Conservation (phyloP, 1,140 invertebrate genomes). For the honey bee (Apis mellifera) region DNA sequence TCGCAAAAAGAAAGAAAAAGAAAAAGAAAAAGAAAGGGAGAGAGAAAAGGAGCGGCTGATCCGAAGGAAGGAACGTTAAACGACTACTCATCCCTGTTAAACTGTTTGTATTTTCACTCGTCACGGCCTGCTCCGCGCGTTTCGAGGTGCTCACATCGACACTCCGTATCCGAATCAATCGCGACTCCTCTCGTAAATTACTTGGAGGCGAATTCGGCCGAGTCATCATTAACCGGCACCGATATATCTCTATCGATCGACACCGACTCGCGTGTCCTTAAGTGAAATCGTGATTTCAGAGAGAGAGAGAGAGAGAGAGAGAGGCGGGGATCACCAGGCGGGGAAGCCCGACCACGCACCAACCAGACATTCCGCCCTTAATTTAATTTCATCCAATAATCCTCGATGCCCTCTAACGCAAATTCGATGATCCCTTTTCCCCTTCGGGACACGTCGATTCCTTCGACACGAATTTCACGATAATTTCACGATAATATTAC, state of each 20-base stretch:
- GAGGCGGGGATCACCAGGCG: background rate
- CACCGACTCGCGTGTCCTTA: slow-evolving; percentile 68
- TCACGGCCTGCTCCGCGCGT: slow-evolving; percentile 69
- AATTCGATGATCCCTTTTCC: slow-evolving; percentile 2
- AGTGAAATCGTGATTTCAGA: slow-evolving; percentile 62
- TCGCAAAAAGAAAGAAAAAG: slow-evolving; percentile 5
- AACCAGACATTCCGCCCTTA: slow-evolving; percentile 30
- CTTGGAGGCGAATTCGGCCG: slow-evolving; percentile 62
- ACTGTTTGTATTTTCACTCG: slow-evolving; percentile 81
- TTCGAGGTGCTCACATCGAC: slow-evolving; percentile 74
- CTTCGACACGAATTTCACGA: no score
- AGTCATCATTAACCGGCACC: slow-evolving; percentile 70
- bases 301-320: background rate
- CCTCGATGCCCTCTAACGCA: background rate
- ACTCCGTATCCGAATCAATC: slow-evolving; percentile 68
- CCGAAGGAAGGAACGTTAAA: slow-evolving; percentile 70
- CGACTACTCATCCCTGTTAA: slow-evolving; percentile 80
- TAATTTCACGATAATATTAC: no score
- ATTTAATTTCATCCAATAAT: slow-evolving; percentile 39
- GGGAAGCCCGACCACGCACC: background rate
- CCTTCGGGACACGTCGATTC: no score
- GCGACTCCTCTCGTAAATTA: slow-evolving; percentile 71
- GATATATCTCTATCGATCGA: slow-evolving; percentile 77
- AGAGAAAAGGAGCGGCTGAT: slow-evolving; percentile 59
- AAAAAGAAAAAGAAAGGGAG: background rate